A percentile compares a stretch with the other conserved stretches of the same genome.
Evolutionary conservation across 2,797 vertebrate genomes (phyloP).

Genomic region (Parotocinclus haroldoi): DNA sequence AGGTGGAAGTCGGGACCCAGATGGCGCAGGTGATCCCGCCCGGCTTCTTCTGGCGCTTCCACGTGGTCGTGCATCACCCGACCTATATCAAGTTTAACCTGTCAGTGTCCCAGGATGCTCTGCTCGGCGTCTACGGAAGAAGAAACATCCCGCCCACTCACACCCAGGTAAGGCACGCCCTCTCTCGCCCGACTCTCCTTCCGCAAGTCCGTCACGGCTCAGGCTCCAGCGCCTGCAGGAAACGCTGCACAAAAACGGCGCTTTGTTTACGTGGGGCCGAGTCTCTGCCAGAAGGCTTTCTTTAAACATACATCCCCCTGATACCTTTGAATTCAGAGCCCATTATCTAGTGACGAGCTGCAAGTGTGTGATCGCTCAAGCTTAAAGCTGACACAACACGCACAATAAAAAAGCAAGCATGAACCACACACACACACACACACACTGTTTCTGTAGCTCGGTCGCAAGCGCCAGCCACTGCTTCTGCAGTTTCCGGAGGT

Average conservation of each 20-base stretch:
- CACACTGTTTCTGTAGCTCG: no score
- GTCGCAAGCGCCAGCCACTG: no score
- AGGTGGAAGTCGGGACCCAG: constrained; percentile 89
- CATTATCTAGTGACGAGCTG: constrained; percentile 2
- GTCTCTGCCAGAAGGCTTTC: constrained; percentile 6
- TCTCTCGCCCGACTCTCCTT: constrained; percentile 4
- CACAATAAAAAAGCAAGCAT: background rate
- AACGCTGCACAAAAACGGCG: background rate
- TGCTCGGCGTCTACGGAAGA: constrained; percentile 84
- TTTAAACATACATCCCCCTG: background rate
- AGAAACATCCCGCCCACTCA: constrained; percentile 86
- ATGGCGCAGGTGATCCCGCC: constrained; percentile 93
- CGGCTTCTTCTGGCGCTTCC: constrained; percentile 96
- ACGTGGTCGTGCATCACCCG: constrained; percentile 84
- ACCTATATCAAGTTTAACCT: constrained; percentile 85
- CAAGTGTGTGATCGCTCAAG: no score
- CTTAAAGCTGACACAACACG: background rate
- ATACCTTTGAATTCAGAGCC: constrained; percentile 14
- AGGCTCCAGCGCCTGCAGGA: background rate
- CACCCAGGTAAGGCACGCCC: constrained; percentile 76
- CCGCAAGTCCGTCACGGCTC: background rate
- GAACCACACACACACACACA: no score
- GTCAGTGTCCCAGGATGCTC: constrained; percentile 80
- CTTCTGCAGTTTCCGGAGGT: no score
- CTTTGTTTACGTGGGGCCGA: background rate